Evolutionary conservation across 1,140 invertebrate species (phyloP).

Genomic region (Cydia pomonella): DNA sequence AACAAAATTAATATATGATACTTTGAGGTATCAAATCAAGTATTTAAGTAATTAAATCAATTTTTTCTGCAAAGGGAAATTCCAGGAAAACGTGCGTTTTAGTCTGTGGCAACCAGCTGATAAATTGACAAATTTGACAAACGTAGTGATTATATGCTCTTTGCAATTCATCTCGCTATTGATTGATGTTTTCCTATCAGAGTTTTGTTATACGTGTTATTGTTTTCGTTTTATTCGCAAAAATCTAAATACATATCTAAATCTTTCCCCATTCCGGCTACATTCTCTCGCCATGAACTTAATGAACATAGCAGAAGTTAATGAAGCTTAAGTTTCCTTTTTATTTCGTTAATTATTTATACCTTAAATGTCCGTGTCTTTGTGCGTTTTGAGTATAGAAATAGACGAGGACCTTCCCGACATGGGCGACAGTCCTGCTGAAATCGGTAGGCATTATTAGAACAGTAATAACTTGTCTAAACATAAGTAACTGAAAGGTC

Average conservation of each 20-base stretch:
- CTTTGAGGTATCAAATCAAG: not conserved
- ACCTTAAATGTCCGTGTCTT: slow-evolving; percentile 78
- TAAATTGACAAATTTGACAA: slow-evolving; percentile 20
- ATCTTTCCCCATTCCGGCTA: not conserved
- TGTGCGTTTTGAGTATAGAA: slow-evolving; percentile 78
- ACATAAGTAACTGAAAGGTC: not conserved
- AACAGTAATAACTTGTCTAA: not conserved
- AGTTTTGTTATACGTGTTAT: slow-evolving; percentile 19
- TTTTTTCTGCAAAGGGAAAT: not conserved
- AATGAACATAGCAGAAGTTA: not conserved
- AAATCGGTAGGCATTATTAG: slow-evolving; percentile 51
- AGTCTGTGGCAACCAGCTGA: slow-evolving; percentile 21
- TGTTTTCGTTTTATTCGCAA: slow-evolving; percentile 9
- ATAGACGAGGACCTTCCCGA: slow-evolving; percentile 76
- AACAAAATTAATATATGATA: not conserved
- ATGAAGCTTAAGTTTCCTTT: slow-evolving; percentile 4
- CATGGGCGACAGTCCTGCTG: slow-evolving; percentile 64
- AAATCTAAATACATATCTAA: not conserved
- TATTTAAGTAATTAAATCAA: not conserved
- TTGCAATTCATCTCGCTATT: slow-evolving; percentile 24
- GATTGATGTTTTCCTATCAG: slow-evolving; percentile 22
- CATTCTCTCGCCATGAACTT: not conserved
- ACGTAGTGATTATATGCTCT: no score
- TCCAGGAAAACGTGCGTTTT: not conserved
- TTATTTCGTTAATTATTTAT: slow-evolving; percentile 28